A percentile compares a stretch with the other conserved stretches of the same genome.
phyloP scores from a whole-genome alignment of 2,113 vertebrate genomes.

The Brachyhypopomus occidentalis region DNA sequence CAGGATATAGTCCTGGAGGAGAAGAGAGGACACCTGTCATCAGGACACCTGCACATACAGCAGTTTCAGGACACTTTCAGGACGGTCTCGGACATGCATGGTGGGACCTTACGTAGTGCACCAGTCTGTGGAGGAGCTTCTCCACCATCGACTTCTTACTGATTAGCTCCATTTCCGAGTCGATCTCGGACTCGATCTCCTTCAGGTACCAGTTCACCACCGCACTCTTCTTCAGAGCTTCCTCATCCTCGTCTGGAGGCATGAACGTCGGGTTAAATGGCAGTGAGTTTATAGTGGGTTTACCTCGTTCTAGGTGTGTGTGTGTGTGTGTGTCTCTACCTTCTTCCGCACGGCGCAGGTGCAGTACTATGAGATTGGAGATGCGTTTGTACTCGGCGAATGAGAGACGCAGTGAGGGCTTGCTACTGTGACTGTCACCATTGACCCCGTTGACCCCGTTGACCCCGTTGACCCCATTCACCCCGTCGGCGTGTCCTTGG shows the following conservation, averaged over 20 bases:
- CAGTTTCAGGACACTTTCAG: too few species aligned
- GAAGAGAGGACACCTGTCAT: background rate
- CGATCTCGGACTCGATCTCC: constrained; percentile 96
- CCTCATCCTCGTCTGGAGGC: constrained; percentile 85
- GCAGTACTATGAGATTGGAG: constrained; percentile 93
- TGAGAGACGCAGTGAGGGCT: constrained; percentile 84
- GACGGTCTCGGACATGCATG: too few species aligned
- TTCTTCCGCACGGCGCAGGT: constrained; percentile 89
- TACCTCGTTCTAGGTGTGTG: background rate
- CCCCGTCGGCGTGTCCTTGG: constrained; percentile 68
- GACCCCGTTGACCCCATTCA: constrained; percentile 69
- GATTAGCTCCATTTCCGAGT: constrained; percentile 93
- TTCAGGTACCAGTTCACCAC: constrained; percentile 98
- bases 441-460: constrained; percentile 69
- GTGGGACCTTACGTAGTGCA: constrained; percentile 82
- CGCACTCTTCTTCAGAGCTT: constrained; percentile 84
- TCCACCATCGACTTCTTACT: constrained; percentile 93
- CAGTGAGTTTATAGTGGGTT: background rate
- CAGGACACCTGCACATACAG: background rate
- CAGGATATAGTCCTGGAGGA: constrained; percentile 89
- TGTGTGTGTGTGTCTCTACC: constrained; percentile 67
- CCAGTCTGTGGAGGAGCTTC: constrained; percentile 92
- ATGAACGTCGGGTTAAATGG: background rate
- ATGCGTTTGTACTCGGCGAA: constrained; percentile 91
- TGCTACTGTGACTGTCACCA: constrained; percentile 67